phyloP scores from a whole-genome alignment of 2,888 invertebrate genomes.

The Ophioninae sp. region DNA sequence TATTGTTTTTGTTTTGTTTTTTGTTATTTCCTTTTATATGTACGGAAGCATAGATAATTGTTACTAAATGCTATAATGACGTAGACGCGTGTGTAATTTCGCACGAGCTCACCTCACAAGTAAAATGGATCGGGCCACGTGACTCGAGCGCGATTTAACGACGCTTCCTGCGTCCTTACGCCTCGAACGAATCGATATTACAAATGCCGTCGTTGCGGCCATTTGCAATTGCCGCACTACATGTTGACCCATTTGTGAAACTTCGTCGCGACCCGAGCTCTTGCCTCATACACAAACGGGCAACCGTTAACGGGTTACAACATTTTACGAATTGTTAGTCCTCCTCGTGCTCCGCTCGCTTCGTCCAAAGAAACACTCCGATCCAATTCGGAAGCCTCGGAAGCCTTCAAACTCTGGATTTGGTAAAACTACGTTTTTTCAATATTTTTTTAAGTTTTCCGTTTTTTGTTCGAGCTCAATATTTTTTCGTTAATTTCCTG shows the following conservation, averaged over 20 bases:
- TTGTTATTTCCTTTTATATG: conserved; percentile 57
- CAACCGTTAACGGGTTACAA: conserved; percentile 59
- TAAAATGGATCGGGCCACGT: conserved; percentile 6
- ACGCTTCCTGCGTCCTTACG: conserved; percentile 28
- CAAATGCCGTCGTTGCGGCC: conserved; percentile 51
- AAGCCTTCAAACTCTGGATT: too few species aligned
- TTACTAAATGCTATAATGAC: conserved; percentile 67
- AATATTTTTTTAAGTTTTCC: too few species aligned
- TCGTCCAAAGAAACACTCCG: not conserved
- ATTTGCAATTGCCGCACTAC: conserved; percentile 46
- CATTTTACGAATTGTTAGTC: conserved; percentile 65
- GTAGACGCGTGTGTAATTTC: conserved; percentile 22
- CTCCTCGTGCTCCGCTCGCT: conserved; percentile 40
- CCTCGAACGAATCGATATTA: not conserved
- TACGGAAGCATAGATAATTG: conserved; percentile 27
- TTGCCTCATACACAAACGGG: conserved; percentile 54
- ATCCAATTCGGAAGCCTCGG: too few species aligned
- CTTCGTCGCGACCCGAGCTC: conserved; percentile 71
- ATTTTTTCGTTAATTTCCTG: too few species aligned
- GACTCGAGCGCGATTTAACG: not conserved
- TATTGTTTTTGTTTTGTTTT: too few species aligned
- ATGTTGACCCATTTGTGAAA: conserved; percentile 79
- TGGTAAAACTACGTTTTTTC: too few species aligned
- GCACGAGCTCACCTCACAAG: not conserved
- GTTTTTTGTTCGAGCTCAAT: too few species aligned